Evolutionary conservation across 1,140 invertebrate species (phyloP).

Genomic region (Meloidogyne exigua): DNA sequence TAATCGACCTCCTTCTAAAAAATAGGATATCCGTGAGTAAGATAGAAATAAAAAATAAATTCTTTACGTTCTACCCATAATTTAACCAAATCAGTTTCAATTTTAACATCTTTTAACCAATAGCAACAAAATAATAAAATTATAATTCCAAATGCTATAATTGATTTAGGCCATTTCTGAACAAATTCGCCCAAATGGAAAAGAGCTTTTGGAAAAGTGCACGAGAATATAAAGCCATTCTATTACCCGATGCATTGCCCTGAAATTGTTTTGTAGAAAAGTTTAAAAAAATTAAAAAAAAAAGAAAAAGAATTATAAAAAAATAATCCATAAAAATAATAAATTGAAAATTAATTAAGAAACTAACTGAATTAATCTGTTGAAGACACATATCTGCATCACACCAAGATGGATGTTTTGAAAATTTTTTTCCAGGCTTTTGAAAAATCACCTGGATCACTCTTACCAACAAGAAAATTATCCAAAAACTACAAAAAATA

Average conservation of each 20-base stretch:
- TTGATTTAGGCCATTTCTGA: constrained; percentile 48
- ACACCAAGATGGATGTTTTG: constrained; percentile 9
- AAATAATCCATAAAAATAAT: no score
- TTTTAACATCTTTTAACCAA: constrained; percentile 55
- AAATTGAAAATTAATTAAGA: neutral
- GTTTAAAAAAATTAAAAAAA: neutral
- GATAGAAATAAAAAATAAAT: no score
- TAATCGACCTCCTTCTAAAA: constrained; percentile 60
- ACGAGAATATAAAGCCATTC: constrained; percentile 56
- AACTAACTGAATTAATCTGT: neutral
- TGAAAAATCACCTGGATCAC: neutral
- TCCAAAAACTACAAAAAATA: neutral
- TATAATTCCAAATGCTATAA: constrained; percentile 45
- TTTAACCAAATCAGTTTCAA: constrained; percentile 63
- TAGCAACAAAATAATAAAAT: constrained; percentile 48
- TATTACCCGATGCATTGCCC: constrained; percentile 58
- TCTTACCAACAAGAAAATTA: neutral
- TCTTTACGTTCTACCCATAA: constrained; percentile 59
- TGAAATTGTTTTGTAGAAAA: constrained; percentile 32
- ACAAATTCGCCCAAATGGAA: constrained; percentile 54
- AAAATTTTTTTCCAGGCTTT: constrained; percentile 8
- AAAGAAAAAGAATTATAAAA: neutral
- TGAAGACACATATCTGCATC: constrained; percentile 10
- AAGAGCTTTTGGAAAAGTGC: constrained; percentile 57
- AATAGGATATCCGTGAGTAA: constrained; percentile 37